Conservation (phyloP, 2,113 vertebrate species). For the Pan troglodytes region NHGRI_mPanTro3-v2.1_pri NC_072409.2:110968501-110969000, state of each 20-base stretch:
- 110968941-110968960: neutral
- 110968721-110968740: constrained; percentile 32
- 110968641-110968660: neutral
- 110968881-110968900: constrained; percentile 28
- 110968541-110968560: neutral
- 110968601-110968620: constrained; percentile 4
- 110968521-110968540: neutral
- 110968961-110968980: neutral
- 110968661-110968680: constrained; percentile 33
- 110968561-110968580: neutral
- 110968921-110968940: neutral
- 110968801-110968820: constrained; percentile 56
- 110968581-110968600: neutral
- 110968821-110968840: constrained; percentile 62
- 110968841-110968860: constrained; percentile 32
- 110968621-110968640: constrained; percentile 20
- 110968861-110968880: constrained; percentile 52
- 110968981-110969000: neutral
- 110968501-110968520: constrained; percentile 31
- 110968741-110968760: neutral
- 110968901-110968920: neutral
- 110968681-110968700: constrained; percentile 23
- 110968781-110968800: neutral
- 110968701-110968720: neutral
- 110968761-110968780: neutral